Conservation (phyloP, 1,140 invertebrate species). For the Microvelia longipes region DNA sequence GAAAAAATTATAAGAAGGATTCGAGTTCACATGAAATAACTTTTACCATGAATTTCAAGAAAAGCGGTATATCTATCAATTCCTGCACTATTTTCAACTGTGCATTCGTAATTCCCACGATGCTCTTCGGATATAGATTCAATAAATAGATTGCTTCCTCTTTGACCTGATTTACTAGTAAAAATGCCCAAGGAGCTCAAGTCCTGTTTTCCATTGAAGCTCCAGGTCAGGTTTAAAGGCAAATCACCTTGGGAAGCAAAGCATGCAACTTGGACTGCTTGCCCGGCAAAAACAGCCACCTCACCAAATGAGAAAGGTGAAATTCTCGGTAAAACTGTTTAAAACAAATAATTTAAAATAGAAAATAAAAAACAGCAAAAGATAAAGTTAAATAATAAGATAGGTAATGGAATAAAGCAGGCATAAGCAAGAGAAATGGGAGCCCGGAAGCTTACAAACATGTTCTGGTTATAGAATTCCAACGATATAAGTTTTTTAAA, state of each 20-base stretch:
- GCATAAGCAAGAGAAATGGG: too few species aligned
- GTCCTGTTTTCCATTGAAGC: constrained; percentile 20
- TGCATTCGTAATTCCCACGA: constrained; percentile 37
- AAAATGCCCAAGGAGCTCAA: constrained; percentile 23
- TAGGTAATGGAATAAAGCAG: too few species aligned
- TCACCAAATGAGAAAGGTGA: constrained; percentile 48
- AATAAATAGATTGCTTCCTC: constrained; percentile 48
- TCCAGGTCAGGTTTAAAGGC: constrained; percentile 27
- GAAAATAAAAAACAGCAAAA: not conserved
- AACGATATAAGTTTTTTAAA: too few species aligned
- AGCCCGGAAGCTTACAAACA: too few species aligned
- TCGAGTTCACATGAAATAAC: too few species aligned
- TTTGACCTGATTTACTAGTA: constrained; percentile 27
- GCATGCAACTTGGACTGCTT: constrained; percentile 29
- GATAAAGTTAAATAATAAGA: too few species aligned
- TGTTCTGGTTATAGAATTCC: too few species aligned
- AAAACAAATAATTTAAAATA: constrained; percentile 9
- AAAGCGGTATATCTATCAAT: constrained; percentile 14
- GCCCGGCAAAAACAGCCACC: constrained; percentile 32
- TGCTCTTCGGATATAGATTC: constrained; percentile 29
- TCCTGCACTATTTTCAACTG: constrained; percentile 34
- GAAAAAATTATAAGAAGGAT: too few species aligned
- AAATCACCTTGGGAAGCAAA: constrained; percentile 29
- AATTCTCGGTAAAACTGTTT: constrained; percentile 45
- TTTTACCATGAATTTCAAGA: constrained; percentile 20